Evolutionary conservation across 2,888 invertebrate genomes (phyloP).

Genomic region (Hirtodrosophila histrioides): DNA sequence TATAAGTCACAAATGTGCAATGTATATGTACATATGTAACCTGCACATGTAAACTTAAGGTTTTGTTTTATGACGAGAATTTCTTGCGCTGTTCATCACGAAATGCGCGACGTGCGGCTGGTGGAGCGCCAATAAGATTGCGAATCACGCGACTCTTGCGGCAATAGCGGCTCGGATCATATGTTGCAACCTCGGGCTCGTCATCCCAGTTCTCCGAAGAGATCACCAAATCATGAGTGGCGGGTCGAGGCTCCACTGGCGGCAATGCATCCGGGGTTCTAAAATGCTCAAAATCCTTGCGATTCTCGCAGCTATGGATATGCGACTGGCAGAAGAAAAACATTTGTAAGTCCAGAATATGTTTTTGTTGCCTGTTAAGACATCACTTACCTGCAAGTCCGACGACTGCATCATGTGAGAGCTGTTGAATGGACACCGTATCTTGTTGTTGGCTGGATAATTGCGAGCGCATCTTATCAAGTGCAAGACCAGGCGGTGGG

Average conservation of each 20-base stretch:
- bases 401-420: neutral
- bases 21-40: too few relatives aligned
- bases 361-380: neutral
- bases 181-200: neutral
- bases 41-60: too few relatives aligned
- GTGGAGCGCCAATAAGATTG: neutral
- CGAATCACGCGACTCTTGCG: neutral
- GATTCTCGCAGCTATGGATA: neutral
- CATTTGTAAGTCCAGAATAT: too few relatives aligned
- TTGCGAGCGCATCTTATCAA: conserved; percentile 14
- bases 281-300: neutral
- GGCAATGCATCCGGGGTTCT: neutral
- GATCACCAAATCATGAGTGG: neutral
- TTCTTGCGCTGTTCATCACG: neutral
- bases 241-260: neutral
- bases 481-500: neutral
- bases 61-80: too few relatives aligned
- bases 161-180: conserved; percentile 2
- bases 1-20: too few relatives aligned
- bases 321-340: conserved; percentile 7
- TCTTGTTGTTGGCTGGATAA: neutral
- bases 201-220: conserved; percentile 27
- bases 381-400: conserved; percentile 5
- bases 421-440: conserved; percentile 5
- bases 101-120: neutral